Conservation (phyloP, 1,140 invertebrate species). For the Mycetomoellerius zeteki region DNA sequence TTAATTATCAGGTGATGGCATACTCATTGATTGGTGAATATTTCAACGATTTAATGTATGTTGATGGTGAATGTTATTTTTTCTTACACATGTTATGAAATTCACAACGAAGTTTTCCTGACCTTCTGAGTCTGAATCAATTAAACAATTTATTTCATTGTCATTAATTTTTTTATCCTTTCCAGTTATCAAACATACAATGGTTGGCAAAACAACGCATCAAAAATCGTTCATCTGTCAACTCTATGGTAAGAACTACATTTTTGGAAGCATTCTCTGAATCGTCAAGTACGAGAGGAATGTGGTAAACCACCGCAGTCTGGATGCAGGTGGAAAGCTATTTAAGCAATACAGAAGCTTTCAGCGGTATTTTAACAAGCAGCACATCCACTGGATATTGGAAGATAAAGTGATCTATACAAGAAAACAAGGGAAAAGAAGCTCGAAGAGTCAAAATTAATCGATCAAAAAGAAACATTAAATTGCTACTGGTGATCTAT, state of each 20-base stretch:
- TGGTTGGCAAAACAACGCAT: neutral
- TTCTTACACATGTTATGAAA: neutral
- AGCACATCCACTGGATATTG: constrained; percentile 45
- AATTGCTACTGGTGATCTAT: neutral
- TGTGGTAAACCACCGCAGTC: constrained; percentile 68
- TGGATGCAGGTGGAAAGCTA: constrained; percentile 75
- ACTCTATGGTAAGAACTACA: constrained; percentile 61
- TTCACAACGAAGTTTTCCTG: neutral
- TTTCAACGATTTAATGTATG: neutral
- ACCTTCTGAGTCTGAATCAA: neutral
- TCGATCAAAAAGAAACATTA: neutral
- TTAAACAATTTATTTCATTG: neutral
- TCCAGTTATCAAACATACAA: neutral
- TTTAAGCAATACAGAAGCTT: constrained; percentile 86
- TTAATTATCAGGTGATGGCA: neutral
- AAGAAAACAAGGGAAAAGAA: neutral
- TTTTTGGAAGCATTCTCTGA: constrained; percentile 63
- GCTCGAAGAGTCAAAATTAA: neutral
- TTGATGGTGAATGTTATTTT: neutral
- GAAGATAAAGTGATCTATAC: neutral
- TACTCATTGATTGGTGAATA: neutral
- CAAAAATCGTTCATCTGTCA: constrained; percentile 48
- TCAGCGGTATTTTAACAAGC: constrained; percentile 70
- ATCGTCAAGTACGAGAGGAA: constrained; percentile 66
- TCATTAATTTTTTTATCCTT: constrained; percentile 30